Conservation (phyloP, 2,797 vertebrate genomes). For the Acanthopagrus latus region DNA sequence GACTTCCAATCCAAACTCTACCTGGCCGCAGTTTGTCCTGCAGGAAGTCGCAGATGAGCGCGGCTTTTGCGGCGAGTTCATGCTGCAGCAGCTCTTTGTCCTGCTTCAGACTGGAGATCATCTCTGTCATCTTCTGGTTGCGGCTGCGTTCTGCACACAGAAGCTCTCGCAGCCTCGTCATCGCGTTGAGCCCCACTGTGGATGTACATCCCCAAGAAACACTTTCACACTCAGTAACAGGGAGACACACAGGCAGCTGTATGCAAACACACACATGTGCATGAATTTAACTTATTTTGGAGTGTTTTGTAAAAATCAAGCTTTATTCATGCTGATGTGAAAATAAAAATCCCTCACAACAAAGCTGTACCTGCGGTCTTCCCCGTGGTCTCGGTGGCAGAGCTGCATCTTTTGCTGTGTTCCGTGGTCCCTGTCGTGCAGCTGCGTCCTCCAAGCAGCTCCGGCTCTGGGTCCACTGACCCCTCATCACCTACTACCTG, state of each 20-base stretch:
- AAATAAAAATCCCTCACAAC: background rate
- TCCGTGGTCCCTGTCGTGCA: constrained; percentile 18
- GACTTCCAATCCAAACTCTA: constrained; percentile 18
- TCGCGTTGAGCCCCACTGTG: constrained; percentile 59
- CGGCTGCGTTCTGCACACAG: constrained; percentile 72
- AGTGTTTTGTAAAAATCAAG: background rate
- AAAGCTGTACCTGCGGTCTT: constrained; percentile 23
- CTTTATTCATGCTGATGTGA: background rate
- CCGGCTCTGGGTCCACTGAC: constrained; percentile 11
- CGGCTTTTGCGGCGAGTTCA: constrained; percentile 77
- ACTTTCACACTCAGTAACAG: background rate
- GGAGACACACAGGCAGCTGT: background rate
- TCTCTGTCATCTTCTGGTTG: constrained; percentile 70
- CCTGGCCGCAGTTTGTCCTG: constrained; percentile 80
- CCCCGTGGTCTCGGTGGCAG: constrained; percentile 26
- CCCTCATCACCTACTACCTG: constrained; percentile 10
- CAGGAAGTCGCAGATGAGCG: constrained; percentile 83
- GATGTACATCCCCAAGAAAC: background rate
- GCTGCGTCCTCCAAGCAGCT: constrained; percentile 28
- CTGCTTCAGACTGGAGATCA: constrained; percentile 77
- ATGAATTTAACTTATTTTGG: background rate
- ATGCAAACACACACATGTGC: background rate
- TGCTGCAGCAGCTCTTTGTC: constrained; percentile 81
- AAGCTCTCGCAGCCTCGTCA: constrained; percentile 72
- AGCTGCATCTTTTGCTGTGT: constrained; percentile 12